A percentile compares a stretch with the other conserved stretches of the same genome.
These are phyloP conservation scores for Oligia fasciuncula DNA, from an alignment of 2,888 invertebrate species.

Conservation along the genomic window DNA sequence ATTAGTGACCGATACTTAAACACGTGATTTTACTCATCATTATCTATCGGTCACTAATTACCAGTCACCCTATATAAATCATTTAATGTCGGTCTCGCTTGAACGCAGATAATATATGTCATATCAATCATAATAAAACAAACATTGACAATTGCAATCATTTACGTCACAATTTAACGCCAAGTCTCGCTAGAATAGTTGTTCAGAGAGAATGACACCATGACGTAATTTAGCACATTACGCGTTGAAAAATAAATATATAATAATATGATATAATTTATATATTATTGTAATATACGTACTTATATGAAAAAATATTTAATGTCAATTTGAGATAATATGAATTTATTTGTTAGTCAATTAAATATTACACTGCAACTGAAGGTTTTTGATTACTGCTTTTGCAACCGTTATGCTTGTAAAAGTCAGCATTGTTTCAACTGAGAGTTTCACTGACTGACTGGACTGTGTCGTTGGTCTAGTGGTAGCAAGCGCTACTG, in stretches of 20 bases:
- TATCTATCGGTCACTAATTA: no score
- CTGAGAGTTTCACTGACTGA: not conserved
- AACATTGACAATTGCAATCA: conserved; percentile 6
- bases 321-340: conserved; percentile 82
- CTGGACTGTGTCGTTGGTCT: not conserved
- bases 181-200: conserved; percentile 2
- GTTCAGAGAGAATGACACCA: not conserved
- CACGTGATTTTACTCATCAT: no score
- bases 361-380: conserved; percentile 81
- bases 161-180: conserved; percentile 6
- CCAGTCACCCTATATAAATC: no score
- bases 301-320: conserved; percentile 66
- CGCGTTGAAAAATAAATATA: conserved; percentile 14
- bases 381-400: conserved; percentile 56
- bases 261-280: conserved; percentile 42
- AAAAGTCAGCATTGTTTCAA: not conserved
- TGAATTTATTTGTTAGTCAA: conserved; percentile 86
- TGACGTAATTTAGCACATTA: conserved; percentile 22
- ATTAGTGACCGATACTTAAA: no score
- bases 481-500: not conserved
- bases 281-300: conserved; percentile 41
- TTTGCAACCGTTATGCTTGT: not conserved
- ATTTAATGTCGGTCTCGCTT: not conserved
- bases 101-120: not conserved
- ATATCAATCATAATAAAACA: conserved; percentile 23